Evolutionary conservation across 2,888 invertebrate species (phyloP).

Genomic region (Lithophane semibrunnea): DNA sequence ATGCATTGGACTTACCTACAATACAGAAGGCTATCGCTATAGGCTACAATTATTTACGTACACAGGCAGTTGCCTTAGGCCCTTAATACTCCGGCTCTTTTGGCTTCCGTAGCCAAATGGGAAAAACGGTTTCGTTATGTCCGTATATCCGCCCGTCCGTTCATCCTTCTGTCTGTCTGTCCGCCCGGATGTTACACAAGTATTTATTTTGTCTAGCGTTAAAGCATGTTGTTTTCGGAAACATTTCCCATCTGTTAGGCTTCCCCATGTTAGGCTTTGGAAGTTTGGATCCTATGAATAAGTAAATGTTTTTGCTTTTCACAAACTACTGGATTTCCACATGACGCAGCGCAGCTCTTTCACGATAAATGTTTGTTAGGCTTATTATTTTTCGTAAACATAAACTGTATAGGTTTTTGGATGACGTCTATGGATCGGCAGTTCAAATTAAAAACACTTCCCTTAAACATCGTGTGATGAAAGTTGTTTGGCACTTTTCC

Average conservation of each 20-base stretch:
- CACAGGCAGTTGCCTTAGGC: background rate
- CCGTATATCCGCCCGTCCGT: background rate
- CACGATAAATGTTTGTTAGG: background rate
- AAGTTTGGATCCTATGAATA: slow-evolving; percentile 1
- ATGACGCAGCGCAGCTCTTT: slow-evolving; percentile 16
- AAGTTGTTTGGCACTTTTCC: slow-evolving; percentile 31
- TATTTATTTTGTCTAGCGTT: background rate
- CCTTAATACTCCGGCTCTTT: background rate
- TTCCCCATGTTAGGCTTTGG: background rate
- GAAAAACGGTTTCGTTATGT: background rate
- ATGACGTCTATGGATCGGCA: slow-evolving; percentile 27
- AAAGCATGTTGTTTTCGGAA: slow-evolving; percentile 15
- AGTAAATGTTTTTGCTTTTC: slow-evolving; percentile 1
- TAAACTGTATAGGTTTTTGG: slow-evolving; percentile 23
- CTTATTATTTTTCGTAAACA: slow-evolving; percentile 13
- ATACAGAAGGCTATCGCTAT: background rate
- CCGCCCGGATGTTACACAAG: background rate
- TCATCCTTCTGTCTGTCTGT: background rate
- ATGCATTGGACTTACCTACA: background rate
- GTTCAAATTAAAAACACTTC: background rate
- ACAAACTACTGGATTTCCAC: slow-evolving; percentile 6
- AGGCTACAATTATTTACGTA: background rate
- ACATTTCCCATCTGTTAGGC: background rate
- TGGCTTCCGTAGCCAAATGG: background rate
- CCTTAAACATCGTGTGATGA: slow-evolving; percentile 4